Conservation (phyloP, 2,113 vertebrate species). For the Gambusia holbrooki region DNA sequence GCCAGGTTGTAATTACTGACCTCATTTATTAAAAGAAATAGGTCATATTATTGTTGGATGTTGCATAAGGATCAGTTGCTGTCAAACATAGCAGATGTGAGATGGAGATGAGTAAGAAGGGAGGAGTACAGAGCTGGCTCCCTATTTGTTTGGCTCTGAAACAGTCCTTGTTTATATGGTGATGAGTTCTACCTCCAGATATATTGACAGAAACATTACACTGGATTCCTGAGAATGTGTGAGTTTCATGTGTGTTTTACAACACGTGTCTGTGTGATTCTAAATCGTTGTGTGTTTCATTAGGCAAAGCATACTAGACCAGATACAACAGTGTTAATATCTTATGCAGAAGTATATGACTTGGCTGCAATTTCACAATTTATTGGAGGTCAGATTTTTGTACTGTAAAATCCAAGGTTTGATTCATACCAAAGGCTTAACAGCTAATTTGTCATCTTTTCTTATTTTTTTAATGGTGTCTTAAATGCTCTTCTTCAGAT, state of each 20-base stretch:
- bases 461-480: too few species aligned
- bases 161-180: conserved; percentile 50
- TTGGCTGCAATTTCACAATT: neutral
- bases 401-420: neutral
- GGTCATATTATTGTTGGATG: conserved; percentile 15
- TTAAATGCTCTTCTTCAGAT: neutral
- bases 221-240: conserved; percentile 61
- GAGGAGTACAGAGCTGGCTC: conserved; percentile 14
- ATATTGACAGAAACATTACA: conserved; percentile 63
- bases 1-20: conserved; percentile 22
- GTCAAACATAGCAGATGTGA: conserved; percentile 23
- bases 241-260: neutral
- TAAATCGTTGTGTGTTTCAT: neutral
- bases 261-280: neutral
- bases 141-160: conserved; percentile 21
- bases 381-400: neutral
- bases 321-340: neutral
- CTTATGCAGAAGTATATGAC: neutral
- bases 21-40: conserved; percentile 19
- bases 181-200: conserved; percentile 57
- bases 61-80: conserved; percentile 15
- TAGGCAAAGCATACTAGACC: neutral
- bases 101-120: conserved; percentile 24
- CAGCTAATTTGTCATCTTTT: too few species aligned
- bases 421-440: neutral